These are phyloP conservation scores for Vidua chalybeata DNA, from an alignment of 2,113 vertebrate species.

Conservation along the genomic window DNA sequence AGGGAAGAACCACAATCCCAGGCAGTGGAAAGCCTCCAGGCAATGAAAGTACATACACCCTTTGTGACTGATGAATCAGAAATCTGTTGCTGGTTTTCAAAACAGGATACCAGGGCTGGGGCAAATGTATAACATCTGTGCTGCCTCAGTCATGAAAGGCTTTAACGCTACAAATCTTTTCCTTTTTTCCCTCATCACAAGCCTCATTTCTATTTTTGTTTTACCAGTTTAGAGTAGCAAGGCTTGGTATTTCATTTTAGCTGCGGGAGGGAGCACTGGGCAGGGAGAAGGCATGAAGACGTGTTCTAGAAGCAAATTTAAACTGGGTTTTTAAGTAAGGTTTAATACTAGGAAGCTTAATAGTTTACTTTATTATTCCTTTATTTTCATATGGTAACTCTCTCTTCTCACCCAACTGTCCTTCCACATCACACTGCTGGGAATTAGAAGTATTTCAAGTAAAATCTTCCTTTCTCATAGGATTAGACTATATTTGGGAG, in stretches of 20 bases:
- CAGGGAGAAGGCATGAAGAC: neutral
- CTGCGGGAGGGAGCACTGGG: neutral
- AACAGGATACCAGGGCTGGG: slow-evolving; percentile 19
- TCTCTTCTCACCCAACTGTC: neutral
- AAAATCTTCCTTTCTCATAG: neutral
- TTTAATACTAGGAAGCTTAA: neutral
- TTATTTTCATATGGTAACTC: neutral
- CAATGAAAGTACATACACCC: neutral
- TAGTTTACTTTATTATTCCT: neutral
- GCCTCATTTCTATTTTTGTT: neutral
- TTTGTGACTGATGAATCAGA: neutral
- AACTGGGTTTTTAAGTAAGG: neutral
- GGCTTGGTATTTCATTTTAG: neutral
- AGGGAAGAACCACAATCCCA: neutral
- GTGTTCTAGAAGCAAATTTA: neutral
- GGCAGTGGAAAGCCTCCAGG: neutral
- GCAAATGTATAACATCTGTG: slow-evolving; percentile 25
- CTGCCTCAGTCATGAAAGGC: neutral
- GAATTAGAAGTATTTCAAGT: neutral
- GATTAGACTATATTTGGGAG: neutral
- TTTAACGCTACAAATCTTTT: neutral
- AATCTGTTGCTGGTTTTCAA: neutral
- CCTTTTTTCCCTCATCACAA: neutral
- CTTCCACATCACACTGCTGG: neutral
- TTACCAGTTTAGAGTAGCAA: neutral